Base-by-base conservation (phyloP, 2,888 invertebrate species). In the Drosophila monieri region DNA sequence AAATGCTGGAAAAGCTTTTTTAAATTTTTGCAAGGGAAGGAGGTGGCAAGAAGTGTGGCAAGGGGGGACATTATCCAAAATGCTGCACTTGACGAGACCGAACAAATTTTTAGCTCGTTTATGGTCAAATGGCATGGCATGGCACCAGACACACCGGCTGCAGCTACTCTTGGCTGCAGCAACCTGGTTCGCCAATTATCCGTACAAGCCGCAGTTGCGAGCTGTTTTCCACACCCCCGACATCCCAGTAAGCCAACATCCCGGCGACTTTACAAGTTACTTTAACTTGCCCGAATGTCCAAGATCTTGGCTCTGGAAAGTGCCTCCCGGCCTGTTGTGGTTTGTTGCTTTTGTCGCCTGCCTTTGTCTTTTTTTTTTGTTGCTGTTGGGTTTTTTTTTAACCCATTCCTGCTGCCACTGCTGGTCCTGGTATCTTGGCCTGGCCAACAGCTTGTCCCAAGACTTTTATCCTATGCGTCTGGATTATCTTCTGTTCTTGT, bases 51-150 rank as follows among this genome's bases (percentile, higher is more conserved):
- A 10, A 9, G n/a, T 25, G n/a, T 4, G n/a, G 18, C 14, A n/a
- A 15, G 9, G 25, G 32, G 48, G 39, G 35, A 35, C 62, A 52
- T 62, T 62, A 53, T 62, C 53, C 44, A 39, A 79, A 51, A 83
- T 76, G 64, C 68, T 88, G 87, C 81, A 81, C 81, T 81, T 81
- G 80, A 83, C 80, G 76, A 67, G 52, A 78, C 51, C 51, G 75
- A 85, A 89, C 88, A 88, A 89, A 89, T 89, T 89, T 69, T 88
- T 71, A 77, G 76, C 77, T 88, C 89, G 86, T 88, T 89, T 88
- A 88, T 88, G 88, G 89, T 88, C 89, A 89, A 89, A 88, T 89
- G 89, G 84, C 89, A 88, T 89, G 89, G 84, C 89, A 88, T 72
- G 76, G 80, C 77, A 86, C 79, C 72, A 85, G 88, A 83, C 84